phyloP scores from a whole-genome alignment of 2,113 vertebrate genomes.

The Oncorhynchus gorbuscha region DNA sequence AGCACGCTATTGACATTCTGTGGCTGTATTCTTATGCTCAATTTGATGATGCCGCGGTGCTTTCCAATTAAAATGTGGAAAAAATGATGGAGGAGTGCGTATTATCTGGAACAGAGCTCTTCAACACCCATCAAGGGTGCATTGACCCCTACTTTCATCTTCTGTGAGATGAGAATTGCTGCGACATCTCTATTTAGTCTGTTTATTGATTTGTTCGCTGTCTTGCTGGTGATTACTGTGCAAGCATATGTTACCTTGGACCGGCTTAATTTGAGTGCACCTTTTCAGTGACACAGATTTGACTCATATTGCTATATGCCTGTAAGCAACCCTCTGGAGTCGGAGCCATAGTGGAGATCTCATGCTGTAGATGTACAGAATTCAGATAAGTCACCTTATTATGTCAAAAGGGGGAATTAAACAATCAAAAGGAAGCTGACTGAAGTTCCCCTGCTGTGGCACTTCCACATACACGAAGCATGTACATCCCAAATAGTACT shows the following conservation, averaged over 20 bases:
- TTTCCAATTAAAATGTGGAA: conserved; percentile 46
- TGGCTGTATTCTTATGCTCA: conserved; percentile 30
- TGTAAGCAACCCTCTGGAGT: too few species aligned
- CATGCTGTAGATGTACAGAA: too few species aligned
- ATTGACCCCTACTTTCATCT: neutral
- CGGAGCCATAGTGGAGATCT: too few species aligned
- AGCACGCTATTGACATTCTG: conserved; percentile 34
- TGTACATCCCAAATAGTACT: neutral
- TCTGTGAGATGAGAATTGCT: neutral
- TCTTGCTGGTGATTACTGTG: neutral
- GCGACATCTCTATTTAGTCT: neutral
- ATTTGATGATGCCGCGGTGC: conserved; percentile 22
- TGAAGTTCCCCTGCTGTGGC: too few species aligned
- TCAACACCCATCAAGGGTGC: neutral
- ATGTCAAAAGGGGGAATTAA: neutral
- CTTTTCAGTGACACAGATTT: neutral
- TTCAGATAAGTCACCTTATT: neutral
- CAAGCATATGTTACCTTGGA: neutral
- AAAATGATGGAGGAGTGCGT: neutral
- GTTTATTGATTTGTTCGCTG: neutral
- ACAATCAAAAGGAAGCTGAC: too few species aligned
- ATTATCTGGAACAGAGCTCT: neutral
- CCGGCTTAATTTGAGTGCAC: neutral
- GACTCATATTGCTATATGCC: too few species aligned
- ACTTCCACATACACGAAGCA: neutral